These are phyloP conservation scores for Sceloporus tristichus DNA, from an alignment of 2,113 vertebrate genomes.

Conservation along the genomic window DNA sequence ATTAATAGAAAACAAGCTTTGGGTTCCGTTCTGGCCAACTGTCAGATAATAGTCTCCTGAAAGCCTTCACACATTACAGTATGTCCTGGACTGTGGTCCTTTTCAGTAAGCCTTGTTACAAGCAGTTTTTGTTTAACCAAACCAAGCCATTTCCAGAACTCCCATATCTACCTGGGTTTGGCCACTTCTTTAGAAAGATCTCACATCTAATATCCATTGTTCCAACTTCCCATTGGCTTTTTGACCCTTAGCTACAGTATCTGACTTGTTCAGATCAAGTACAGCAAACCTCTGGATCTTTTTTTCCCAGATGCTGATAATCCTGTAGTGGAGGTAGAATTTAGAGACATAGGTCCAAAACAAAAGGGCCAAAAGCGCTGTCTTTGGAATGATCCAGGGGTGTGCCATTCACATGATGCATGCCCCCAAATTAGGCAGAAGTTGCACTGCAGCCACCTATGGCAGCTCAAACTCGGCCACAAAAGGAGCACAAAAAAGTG, in stretches of 20 bases:
- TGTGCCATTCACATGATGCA: too few relatives aligned
- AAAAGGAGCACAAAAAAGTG: too few relatives aligned
- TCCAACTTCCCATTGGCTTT: not conserved
- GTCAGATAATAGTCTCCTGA: not conserved
- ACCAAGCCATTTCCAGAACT: not conserved
- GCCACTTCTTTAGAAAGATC: not conserved
- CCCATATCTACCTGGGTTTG: too few relatives aligned
- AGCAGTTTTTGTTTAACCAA: not conserved
- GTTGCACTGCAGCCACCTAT: too few relatives aligned
- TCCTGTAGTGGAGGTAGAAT: not conserved
- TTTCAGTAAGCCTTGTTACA: not conserved
- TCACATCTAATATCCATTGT: not conserved
- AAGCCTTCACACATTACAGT: not conserved
- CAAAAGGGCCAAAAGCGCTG: too few relatives aligned
- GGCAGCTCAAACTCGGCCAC: too few relatives aligned
- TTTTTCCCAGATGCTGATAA: not conserved
- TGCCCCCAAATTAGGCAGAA: too few relatives aligned
- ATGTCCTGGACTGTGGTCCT: not conserved
- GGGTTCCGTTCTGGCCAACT: not conserved
- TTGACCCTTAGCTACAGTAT: not conserved
- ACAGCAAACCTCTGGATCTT: not conserved
- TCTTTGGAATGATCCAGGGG: too few relatives aligned
- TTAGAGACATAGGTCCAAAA: too few relatives aligned
- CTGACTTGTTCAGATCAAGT: not conserved
- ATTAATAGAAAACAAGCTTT: not conserved